Conservation (phyloP, 2,888 invertebrate species). For the Brachypalpus laphriformis region DNA sequence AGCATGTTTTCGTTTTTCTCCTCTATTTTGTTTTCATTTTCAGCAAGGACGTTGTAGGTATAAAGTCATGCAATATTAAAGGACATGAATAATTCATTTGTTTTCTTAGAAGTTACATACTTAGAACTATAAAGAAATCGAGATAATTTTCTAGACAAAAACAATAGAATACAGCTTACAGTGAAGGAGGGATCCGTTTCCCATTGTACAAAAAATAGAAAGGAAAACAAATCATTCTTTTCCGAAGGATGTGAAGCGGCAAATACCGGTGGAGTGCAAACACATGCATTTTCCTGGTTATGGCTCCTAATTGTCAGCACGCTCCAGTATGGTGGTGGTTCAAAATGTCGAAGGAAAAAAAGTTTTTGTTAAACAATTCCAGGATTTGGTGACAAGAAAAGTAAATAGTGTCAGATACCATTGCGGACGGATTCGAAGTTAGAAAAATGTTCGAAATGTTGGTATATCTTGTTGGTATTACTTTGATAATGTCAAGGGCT, state of each 20-base stretch:
- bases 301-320: background rate
- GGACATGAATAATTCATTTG: slow-evolving; percentile 20
- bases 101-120: slow-evolving; percentile 16
- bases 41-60: background rate
- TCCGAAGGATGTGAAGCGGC: background rate
- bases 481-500: too few relatives aligned
- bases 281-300: background rate
- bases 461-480: too few relatives aligned
- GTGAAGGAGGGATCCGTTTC: background rate
- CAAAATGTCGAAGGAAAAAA: background rate
- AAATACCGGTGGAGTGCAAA: slow-evolving; percentile 1
- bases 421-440: background rate
- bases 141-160: slow-evolving; percentile 9
- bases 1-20: too few relatives aligned
- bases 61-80: slow-evolving; percentile 12
- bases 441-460: background rate
- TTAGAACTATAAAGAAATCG: slow-evolving; percentile 14
- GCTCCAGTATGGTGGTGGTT: background rate
- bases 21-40: background rate
- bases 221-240: slow-evolving; percentile 1
- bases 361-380: background rate
- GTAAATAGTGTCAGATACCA: too few relatives aligned
- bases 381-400: background rate
- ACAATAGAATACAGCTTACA: background rate
- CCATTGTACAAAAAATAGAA: background rate